Evolutionary conservation across 2,888 invertebrate genomes (phyloP).

Genomic region (Keiferia lycopersicella): DNA sequence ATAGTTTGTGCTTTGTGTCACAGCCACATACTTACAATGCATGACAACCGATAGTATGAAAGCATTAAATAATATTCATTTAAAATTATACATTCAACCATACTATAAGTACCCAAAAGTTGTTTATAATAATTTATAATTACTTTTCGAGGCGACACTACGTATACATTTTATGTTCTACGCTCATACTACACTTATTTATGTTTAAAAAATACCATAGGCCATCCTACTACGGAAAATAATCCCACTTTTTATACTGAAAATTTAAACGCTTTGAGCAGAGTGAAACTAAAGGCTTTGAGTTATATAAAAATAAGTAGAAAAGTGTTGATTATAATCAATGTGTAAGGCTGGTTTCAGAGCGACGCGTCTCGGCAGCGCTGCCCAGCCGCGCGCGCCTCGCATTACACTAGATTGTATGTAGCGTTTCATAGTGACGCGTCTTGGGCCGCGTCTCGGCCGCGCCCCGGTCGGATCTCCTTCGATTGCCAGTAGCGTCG

Average conservation of each 20-base stretch:
- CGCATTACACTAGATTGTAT: too few species aligned
- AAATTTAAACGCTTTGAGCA: not conserved
- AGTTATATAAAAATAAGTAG: too few species aligned
- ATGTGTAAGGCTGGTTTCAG: too few species aligned
- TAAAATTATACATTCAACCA: not conserved
- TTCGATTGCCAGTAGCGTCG: too few species aligned
- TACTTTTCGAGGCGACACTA: conserved; percentile 15
- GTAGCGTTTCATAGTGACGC: too few species aligned
- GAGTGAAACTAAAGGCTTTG: not conserved
- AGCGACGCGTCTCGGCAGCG: too few species aligned
- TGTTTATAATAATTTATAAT: not conserved
- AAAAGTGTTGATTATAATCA: too few species aligned
- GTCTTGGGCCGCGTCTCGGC: too few species aligned
- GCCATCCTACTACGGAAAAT: not conserved
- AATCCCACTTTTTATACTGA: not conserved
- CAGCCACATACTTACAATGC: conserved; percentile 13
- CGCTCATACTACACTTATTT: conserved; percentile 12
- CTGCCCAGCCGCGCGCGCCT: too few species aligned
- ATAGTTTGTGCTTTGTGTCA: conserved; percentile 19
- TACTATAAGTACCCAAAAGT: not conserved
- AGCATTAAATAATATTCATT: too few species aligned
- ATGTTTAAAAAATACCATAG: conserved; percentile 7
- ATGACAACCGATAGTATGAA: not conserved
- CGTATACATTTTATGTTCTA: conserved; percentile 26
- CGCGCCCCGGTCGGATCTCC: too few species aligned